Conservation (phyloP, 2,797 vertebrate genomes). For the Sciurus carolinensis region DNA sequence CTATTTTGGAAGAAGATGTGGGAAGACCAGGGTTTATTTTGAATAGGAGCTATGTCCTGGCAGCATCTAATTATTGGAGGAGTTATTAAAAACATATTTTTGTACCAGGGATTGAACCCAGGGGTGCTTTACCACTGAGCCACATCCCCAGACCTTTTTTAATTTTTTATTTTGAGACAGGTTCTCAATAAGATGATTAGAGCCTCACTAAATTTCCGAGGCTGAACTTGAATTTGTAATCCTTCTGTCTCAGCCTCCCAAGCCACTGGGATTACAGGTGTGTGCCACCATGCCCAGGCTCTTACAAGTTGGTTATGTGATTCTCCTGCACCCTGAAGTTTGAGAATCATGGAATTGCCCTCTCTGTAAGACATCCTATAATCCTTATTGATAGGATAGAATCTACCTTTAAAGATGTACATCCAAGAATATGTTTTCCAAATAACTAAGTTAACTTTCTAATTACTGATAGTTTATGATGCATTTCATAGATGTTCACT, state of each 20-base stretch:
- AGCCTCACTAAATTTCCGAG: too few species aligned
- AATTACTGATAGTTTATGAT: not conserved
- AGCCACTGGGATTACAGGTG: too few species aligned
- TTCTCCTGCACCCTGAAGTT: not conserved
- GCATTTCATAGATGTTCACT: not conserved
- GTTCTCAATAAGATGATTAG: too few species aligned
- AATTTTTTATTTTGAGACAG: too few species aligned
- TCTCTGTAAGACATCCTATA: not conserved
- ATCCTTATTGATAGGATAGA: not conserved
- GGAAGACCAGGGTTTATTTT: not conserved
- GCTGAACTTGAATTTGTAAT: too few species aligned
- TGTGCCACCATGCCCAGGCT: too few species aligned
- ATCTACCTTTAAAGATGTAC: slow-evolving; percentile 9
- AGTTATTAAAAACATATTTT: not conserved
- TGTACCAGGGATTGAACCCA: too few species aligned
- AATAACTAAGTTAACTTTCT: not conserved
- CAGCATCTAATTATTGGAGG: not conserved
- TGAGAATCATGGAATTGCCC: not conserved
- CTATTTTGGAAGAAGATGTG: not conserved
- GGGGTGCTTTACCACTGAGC: too few species aligned
- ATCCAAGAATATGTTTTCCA: not conserved
- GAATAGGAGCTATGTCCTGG: not conserved
- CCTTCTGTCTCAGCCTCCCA: too few species aligned
- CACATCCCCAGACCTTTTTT: too few species aligned
- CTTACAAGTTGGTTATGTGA: not conserved